A percentile compares a stretch with the other conserved stretches of the same genome.
phyloP scores from a whole-genome alignment of 2,113 vertebrate species.

The Muntiacus muntjak region DNA sequence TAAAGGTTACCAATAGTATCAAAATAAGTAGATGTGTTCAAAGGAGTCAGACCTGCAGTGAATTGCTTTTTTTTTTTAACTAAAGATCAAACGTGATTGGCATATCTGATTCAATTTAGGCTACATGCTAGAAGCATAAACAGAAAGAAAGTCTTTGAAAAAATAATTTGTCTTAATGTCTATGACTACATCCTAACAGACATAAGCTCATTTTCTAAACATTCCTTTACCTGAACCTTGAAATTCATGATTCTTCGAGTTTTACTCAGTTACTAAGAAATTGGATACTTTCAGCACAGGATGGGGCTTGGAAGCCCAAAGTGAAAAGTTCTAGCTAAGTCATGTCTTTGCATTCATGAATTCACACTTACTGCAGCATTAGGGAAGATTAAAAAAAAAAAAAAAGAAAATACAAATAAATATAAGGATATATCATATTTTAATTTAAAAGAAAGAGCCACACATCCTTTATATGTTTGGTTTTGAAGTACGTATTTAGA shows the following conservation, averaged over 20 bases:
- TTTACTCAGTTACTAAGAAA: conserved; percentile 5
- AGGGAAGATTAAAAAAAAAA: not conserved
- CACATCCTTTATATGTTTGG: not conserved
- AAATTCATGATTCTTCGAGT: not conserved
- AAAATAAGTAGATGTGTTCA: conserved; percentile 44
- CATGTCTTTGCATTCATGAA: not conserved
- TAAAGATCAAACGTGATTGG: not conserved
- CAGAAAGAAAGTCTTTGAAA: not conserved
- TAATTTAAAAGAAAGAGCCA: not conserved
- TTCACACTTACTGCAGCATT: not conserved
- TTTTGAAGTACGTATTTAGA: not conserved
- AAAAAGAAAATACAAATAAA: not conserved
- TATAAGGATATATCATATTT: not conserved
- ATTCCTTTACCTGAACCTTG: not conserved
- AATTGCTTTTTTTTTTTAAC: not conserved
- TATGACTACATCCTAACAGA: not conserved
- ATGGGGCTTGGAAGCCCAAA: not conserved
- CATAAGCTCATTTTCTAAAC: not conserved
- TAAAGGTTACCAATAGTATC: conserved; percentile 55
- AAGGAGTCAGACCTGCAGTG: not conserved
- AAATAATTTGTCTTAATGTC: not conserved
- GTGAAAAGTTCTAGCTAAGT: not conserved
- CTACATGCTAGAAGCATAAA: not conserved
- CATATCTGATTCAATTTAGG: not conserved
- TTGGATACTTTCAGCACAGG: not conserved